phyloP scores from a whole-genome alignment of 1,140 invertebrate genomes.

The Dreissena rostriformis region DNA sequence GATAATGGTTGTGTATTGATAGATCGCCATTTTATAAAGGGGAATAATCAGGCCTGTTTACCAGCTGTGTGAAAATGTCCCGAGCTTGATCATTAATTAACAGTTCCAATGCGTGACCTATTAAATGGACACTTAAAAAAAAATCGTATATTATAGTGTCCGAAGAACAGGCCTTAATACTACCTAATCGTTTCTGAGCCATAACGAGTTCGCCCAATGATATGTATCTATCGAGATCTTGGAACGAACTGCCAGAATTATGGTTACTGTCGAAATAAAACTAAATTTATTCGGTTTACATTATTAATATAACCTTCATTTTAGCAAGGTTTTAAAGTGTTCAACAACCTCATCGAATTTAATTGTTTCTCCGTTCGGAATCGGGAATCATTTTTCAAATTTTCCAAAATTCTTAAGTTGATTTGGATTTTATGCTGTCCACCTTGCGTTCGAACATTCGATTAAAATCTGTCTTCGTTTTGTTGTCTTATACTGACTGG shows the following conservation, averaged over 20 bases:
- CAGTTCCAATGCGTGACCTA: not conserved
- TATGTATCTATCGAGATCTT: not conserved
- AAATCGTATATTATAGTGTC: not conserved
- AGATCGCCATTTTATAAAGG: not conserved
- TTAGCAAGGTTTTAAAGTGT: constrained; percentile 6
- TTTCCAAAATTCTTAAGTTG: constrained; percentile 18
- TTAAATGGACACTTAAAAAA: not conserved
- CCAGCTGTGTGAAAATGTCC: not conserved
- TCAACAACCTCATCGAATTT: not conserved
- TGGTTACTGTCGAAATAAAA: constrained; percentile 7
- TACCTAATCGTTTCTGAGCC: not conserved
- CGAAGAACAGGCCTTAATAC: not conserved
- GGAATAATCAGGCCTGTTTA: constrained; percentile 15
- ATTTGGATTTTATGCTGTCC: constrained; percentile 15
- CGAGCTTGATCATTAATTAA: constrained; percentile 20
- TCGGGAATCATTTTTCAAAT: constrained; percentile 1
- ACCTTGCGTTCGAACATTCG: constrained; percentile 3
- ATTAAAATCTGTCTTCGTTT: constrained; percentile 8
- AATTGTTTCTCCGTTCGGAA: not conserved
- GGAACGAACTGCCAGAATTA: not conserved
- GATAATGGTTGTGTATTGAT: constrained; percentile 15
- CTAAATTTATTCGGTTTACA: not conserved
- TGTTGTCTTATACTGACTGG: not conserved
- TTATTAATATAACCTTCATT: not conserved
- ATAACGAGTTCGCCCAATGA: not conserved